Base-by-base conservation (phyloP, 1,140 invertebrate species). In the Lethocerus indicus region DNA sequence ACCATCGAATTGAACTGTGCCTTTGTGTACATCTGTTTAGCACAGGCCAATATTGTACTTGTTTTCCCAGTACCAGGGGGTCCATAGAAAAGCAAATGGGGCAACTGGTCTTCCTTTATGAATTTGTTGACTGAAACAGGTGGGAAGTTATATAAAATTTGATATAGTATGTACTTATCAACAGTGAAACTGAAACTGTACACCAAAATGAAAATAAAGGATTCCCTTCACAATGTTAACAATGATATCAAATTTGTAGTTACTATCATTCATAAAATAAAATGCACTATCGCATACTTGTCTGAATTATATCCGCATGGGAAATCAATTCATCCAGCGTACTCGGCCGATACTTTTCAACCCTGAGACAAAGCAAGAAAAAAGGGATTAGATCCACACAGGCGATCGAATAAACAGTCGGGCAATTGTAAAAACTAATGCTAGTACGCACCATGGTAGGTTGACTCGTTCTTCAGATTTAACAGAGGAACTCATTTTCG, bases 31-130 rank as follows among this genome's bases (percentile, higher is more conserved):
- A 99, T 73, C 68, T 94, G 82, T 60, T 76, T 82, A 1, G 95
- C 94, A 69, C 90, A 92, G 29, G 96, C 95, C 49, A 98, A 68
- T 57, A 99, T 98, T 18, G 95, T 98, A 58, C 87, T 95, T 0
- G 95, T 98, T 72, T 98, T 98, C 20, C 94, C 94, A 41, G 94
- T 98, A 43, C 95, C 96, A 9, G 96, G 94, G 35, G 95, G 96
- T 2, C 96, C 96, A 75, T 99, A 98, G 56, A 99, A 90, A 16
- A 99, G 67, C 25, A 99, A 69, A 74, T 99, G 95, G 2, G 96
- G 96, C 32, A 99, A 64, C 55, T 90, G 80, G 63, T 94, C 82
- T 62, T 93, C 84, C 52, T 80, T 73, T 41, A 98, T 92, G 65
- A 97, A 96, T 64, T 83, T 87, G 52, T 78, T 81, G 57, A 98